Evolutionary conservation across 2,797 vertebrate genomes (phyloP).

Genomic region (Potorous gilbertii): DNA sequence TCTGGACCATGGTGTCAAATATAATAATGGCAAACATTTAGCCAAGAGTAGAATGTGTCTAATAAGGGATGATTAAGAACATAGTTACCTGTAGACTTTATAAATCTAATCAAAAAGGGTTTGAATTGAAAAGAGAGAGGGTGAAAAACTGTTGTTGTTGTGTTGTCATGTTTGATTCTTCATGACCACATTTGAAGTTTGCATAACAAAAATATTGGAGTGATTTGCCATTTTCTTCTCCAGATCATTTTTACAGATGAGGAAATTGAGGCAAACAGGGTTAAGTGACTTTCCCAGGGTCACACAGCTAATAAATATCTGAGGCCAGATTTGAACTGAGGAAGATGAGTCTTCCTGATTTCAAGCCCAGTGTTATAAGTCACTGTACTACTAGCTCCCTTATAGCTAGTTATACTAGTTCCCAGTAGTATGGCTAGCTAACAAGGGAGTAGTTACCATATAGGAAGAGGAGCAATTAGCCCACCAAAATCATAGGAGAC

Average conservation of each 20-base stretch:
- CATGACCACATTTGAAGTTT: neutral
- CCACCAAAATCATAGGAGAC: neutral
- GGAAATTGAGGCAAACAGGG: neutral
- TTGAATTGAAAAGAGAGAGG: neutral
- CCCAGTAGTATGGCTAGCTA: neutral
- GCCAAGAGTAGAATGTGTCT: neutral
- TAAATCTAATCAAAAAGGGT: neutral
- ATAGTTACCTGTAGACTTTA: neutral
- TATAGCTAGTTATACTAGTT: neutral
- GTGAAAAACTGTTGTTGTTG: neutral
- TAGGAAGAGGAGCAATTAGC: neutral
- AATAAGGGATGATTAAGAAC: neutral
- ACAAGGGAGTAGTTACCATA: neutral
- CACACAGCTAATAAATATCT: neutral
- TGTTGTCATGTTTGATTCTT: neutral
- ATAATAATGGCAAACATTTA: neutral
- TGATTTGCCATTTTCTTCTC: neutral
- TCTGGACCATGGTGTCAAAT: neutral
- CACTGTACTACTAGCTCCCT: neutral
- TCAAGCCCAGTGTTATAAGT: neutral
- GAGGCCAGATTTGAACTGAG: neutral
- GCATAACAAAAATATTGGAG: neutral
- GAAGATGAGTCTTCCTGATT: neutral
- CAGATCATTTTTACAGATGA: neutral
- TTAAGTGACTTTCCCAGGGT: neutral